These are phyloP conservation scores for Morone chrysops DNA, from an alignment of 2,113 vertebrate species.

Conservation along the genomic window DNA sequence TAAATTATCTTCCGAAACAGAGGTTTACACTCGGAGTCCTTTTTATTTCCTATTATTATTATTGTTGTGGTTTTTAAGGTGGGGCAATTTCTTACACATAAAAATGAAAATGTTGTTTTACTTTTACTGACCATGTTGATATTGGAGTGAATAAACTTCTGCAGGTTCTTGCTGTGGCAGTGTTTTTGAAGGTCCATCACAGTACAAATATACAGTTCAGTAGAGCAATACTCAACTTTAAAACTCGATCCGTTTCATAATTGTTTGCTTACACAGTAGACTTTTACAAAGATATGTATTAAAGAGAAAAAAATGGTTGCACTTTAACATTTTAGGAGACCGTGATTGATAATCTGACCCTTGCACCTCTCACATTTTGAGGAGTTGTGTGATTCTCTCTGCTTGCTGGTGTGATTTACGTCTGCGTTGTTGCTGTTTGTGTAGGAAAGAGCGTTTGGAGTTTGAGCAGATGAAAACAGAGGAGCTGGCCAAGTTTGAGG, in stretches of 20 bases:
- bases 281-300: not conserved
- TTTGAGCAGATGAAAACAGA: constrained; percentile 89
- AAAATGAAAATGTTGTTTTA: not conserved
- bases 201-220: no score
- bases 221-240: no score
- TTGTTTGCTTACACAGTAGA: not conserved
- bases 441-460: constrained; percentile 89
- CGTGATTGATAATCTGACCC: not conserved
- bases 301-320: no score
- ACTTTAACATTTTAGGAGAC: no score
- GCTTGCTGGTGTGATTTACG: not conserved
- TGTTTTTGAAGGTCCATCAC: no score
- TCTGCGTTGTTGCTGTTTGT: not conserved
- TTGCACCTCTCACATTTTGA: not conserved
- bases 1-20: not conserved
- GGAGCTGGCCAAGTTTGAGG: constrained; percentile 90
- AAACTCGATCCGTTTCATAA: no score
- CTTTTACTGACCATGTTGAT: no score
- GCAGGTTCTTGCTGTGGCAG: no score
- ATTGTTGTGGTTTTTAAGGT: not conserved
- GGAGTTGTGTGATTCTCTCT: not conserved
- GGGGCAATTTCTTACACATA: not conserved
- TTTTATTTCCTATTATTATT: not conserved
- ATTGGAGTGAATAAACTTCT: no score
- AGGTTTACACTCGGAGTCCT: no score